phyloP scores from a whole-genome alignment of 2,797 vertebrate genomes.

The Sus cebifrons region DNA sequence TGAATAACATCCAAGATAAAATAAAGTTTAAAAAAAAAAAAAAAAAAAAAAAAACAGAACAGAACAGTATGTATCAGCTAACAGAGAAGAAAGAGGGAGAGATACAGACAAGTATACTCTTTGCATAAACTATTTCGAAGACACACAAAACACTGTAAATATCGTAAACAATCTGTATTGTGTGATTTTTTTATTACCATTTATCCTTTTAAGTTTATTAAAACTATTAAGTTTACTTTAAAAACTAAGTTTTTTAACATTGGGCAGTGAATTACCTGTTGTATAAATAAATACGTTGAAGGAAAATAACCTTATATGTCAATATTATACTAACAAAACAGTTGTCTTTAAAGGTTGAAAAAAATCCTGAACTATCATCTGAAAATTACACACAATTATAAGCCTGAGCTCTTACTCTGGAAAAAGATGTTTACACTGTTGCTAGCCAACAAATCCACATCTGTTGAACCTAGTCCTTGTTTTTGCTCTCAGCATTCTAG shows the following conservation, averaged over 20 bases:
- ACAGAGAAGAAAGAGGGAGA: background rate
- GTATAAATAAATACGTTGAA: background rate
- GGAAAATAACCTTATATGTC: slow-evolving; percentile 28
- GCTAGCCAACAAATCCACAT: slow-evolving; percentile 62
- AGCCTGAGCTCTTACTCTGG: slow-evolving; percentile 37
- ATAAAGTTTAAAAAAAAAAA: background rate
- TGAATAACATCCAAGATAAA: slow-evolving; percentile 62
- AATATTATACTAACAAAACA: slow-evolving; percentile 44
- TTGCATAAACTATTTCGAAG: background rate
- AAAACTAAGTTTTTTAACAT: background rate
- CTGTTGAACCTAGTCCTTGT: slow-evolving; percentile 59
- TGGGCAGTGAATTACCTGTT: slow-evolving; percentile 34
- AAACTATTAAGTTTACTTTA: no score
- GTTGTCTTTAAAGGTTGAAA: slow-evolving; percentile 3
- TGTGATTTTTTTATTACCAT: slow-evolving; percentile 12
- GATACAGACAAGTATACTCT: background rate
- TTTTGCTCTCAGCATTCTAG: slow-evolving; percentile 43
- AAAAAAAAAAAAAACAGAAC: background rate
- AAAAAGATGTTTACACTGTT: slow-evolving; percentile 68
- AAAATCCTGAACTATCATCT: slow-evolving; percentile 15
- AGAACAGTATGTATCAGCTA: background rate
- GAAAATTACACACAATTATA: slow-evolving; percentile 55
- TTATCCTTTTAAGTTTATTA: slow-evolving; percentile 57
- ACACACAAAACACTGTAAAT: slow-evolving; percentile 58
- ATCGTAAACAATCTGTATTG: background rate